Evolutionary conservation across 1,140 invertebrate genomes (phyloP), one percentile per base, ranked within the genome.

Genomic region (Drosophila simulans): DNA sequence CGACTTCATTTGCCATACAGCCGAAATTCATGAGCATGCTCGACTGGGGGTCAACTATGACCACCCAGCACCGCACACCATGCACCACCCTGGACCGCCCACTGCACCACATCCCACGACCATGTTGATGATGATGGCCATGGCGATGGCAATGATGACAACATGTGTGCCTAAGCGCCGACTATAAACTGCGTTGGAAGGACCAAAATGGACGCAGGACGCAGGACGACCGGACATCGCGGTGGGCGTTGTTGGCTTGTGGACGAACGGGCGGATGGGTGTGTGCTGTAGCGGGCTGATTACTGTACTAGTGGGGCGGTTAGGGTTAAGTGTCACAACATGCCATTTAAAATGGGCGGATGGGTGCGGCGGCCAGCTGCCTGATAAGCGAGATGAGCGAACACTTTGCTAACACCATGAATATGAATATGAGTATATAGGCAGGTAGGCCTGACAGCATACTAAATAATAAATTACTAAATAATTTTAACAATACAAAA

Each of bases 11-110:
- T 84, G 71, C 64, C 57, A 73, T 76, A 76, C 74, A 57, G 69
- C 62, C 53, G 31, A 82, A 86, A 88, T 88, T 88, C 83, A 86
- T 82, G 82, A 86, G 83, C 79, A 79, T 82, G 78, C 78, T 62
- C 73, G 27, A 53, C 31, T 55, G 58, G 62, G 62, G 42, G 48
- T 48, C 71, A 57, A 53, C 60, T 57, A 48, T 75, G 58, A 53
- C 57, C 45, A 55, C 57, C 57, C 46, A 59, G 35, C 25, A 46
- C 43, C 15, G 17, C 27, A 17, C 17, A 17, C 17, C 27, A 27
- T 25, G 25, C n/a, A 15, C 46, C 46, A 15, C 37, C 13, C 42
- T 10, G 37, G 31, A 46, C 22, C 46, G 10, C 13, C 59, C 48
- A 20, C 40, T 34, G 52, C 40, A 58, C 31, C 22, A 52, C 27